Conservation (phyloP, 2,888 invertebrate species). For the Carcina quercana region DNA sequence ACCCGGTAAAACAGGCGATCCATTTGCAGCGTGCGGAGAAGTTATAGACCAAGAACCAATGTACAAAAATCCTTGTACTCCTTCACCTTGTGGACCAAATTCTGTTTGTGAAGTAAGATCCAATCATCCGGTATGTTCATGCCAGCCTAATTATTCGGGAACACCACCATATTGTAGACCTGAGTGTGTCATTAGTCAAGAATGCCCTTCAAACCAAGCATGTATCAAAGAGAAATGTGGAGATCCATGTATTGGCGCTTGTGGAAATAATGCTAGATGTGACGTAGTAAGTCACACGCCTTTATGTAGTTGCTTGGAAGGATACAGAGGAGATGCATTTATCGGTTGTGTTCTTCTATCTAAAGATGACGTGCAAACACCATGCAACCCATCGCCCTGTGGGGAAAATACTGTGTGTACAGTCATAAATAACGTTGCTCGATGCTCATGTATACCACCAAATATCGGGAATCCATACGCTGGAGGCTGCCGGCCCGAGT, state of each 20-base stretch:
- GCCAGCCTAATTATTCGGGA: slow-evolving; percentile 85
- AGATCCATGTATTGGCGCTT: slow-evolving; percentile 85
- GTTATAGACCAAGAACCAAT: slow-evolving; percentile 46
- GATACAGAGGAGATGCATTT: slow-evolving; percentile 89
- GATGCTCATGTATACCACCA: slow-evolving; percentile 90
- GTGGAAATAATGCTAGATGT: slow-evolving; percentile 87
- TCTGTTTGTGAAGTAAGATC: slow-evolving; percentile 89
- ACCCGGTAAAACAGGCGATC: slow-evolving; percentile 84
- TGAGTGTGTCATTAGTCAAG: slow-evolving; percentile 88
- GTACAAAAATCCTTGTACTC: slow-evolving; percentile 75
- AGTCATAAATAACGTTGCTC: slow-evolving; percentile 78
- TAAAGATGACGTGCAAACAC: slow-evolving; percentile 62
- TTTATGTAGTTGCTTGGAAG: slow-evolving; percentile 84
- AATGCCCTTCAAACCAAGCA: slow-evolving; percentile 84
- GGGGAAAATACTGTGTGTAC: slow-evolving; percentile 89
- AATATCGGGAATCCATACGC: slow-evolving; percentile 91
- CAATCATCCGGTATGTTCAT: slow-evolving; percentile 86
- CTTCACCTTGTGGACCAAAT: slow-evolving; percentile 86
- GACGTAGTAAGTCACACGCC: slow-evolving; percentile 87
- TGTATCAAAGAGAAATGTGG: slow-evolving; percentile 88
- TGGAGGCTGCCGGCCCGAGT: slow-evolving; percentile 90
- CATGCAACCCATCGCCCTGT: slow-evolving; percentile 87
- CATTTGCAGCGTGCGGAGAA: slow-evolving; percentile 80
- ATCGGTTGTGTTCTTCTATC: slow-evolving; percentile 81
- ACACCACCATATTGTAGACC: slow-evolving; percentile 88